Evolutionary conservation across 2,113 vertebrate genomes (phyloP), one percentile per base, ranked within the genome.

Genomic region (Anolis sagrei): DNA sequence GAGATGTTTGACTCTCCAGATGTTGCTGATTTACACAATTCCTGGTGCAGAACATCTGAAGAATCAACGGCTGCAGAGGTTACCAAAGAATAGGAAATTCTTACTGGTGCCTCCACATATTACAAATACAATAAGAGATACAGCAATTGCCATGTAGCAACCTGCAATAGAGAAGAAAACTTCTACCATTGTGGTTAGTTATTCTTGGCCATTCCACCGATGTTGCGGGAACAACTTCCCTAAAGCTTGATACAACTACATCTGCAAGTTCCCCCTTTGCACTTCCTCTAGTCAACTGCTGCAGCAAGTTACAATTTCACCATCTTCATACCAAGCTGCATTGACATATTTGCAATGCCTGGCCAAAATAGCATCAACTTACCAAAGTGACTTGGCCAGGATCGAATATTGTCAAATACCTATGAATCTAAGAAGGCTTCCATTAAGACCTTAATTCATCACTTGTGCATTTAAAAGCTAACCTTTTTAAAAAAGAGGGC

Each of bases 301-400:
- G 51, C 10, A 54, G 51, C n/a, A n/a, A 14, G 51, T 54, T 54
- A 54, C 4, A 9, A 5, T 54, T 66, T 29, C n/a, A 66, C 44
- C 29, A 76, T 29, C 61, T 10, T 87, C 7, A n/a, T n/a, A n/a
- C n/a, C n/a, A n/a, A n/a, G n/a, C n/a, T n/a, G 66, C 7, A 0
- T 0, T 0, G 0, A 39, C 10, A 1, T 86, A 51, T 18, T 0
- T 0, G 25, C 68, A 14, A 7, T 14, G 27, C 51, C 51, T 54
- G 51, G 51, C 51, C 51, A 13, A 54, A 54, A 54, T 54, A 54
- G 51, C 51, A 54, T 54, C 51, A 54, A 54, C 51, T 14, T 9
- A 2, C 51, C 51, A 10, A 1, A 9, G 51, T 54, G 10, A 10
- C 51, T 2, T 54, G 51, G 51, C 51, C 51, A 54, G 51, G 7